Percentiles rank a stretch among this genome's conserved stretches.
Evolutionary conservation across 2,888 invertebrate species (phyloP).

Genomic region (Portevinia maculata): DNA sequence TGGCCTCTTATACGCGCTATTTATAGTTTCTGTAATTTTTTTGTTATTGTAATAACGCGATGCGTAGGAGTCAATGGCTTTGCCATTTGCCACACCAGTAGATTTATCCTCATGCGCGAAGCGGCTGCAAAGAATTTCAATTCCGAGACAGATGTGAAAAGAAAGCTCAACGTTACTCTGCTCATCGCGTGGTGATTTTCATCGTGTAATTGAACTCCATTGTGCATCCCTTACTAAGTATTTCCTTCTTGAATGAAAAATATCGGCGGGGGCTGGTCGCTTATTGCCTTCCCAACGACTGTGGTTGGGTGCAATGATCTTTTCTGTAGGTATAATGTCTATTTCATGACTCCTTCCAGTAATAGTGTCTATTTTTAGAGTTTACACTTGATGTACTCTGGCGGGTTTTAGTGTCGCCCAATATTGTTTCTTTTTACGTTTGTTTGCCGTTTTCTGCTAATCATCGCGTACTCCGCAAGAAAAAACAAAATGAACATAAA

Average conservation of each 20-base stretch:
- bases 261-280: slow-evolving; percentile 25
- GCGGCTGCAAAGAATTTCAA: slow-evolving; percentile 8
- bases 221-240: slow-evolving; percentile 43
- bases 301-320: slow-evolving; percentile 29
- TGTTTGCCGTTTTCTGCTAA: slow-evolving; percentile 9
- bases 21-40: slow-evolving; percentile 50
- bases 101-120: slow-evolving; percentile 41
- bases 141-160: background rate
- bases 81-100: slow-evolving; percentile 40
- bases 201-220: slow-evolving; percentile 53
- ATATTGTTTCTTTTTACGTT: background rate
- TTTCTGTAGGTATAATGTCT: slow-evolving; percentile 28
- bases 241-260: slow-evolving; percentile 45
- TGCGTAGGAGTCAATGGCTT: slow-evolving; percentile 50
- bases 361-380: slow-evolving; percentile 47
- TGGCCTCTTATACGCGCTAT: slow-evolving; percentile 19
- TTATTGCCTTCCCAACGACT: slow-evolving; percentile 21
- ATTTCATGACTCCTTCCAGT: slow-evolving; percentile 38
- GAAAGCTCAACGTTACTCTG: background rate
- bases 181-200: slow-evolving; percentile 20
- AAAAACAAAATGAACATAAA: slow-evolving; percentile 30
- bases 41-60: slow-evolving; percentile 48
- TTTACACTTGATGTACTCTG: background rate
- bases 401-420: background rate
- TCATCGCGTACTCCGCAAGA: background rate